Conservation (phyloP, 2,888 invertebrate genomes). For the Acleris laterana region DNA sequence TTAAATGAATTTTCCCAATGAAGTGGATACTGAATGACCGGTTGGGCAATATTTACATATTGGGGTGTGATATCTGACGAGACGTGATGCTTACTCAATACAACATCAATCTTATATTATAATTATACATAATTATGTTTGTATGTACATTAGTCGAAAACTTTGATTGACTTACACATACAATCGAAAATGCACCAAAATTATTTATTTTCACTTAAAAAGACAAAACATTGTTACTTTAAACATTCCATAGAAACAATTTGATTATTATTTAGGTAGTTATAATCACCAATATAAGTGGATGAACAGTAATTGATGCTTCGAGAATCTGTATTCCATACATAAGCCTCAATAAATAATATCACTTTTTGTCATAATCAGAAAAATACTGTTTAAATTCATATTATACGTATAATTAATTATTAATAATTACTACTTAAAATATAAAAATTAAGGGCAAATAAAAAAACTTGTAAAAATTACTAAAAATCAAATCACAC, state of each 20-base stretch:
- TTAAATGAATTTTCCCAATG: slow-evolving; percentile 74
- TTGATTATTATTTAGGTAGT: slow-evolving; percentile 26
- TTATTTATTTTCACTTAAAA: slow-evolving; percentile 52
- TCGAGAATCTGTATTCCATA: slow-evolving; percentile 44
- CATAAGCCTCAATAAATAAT: slow-evolving; percentile 72
- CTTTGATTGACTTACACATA: slow-evolving; percentile 46
- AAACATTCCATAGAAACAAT: slow-evolving; percentile 35
- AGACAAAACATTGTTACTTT: slow-evolving; percentile 40
- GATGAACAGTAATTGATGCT: slow-evolving; percentile 26
- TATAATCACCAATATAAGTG: slow-evolving; percentile 31
- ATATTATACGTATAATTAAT: slow-evolving; percentile 58
- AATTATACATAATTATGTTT: slow-evolving; percentile 45
- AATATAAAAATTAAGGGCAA: slow-evolving; percentile 54
- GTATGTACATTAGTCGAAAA: slow-evolving; percentile 65
- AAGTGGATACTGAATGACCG: slow-evolving; percentile 68
- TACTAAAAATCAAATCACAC: slow-evolving; percentile 71
- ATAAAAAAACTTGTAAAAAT: slow-evolving; percentile 41
- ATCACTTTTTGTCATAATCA: slow-evolving; percentile 61
- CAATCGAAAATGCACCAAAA: slow-evolving; percentile 64
- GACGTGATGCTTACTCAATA: slow-evolving; percentile 52
- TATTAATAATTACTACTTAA: slow-evolving; percentile 50
- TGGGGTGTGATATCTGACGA: slow-evolving; percentile 54
- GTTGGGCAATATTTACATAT: slow-evolving; percentile 71
- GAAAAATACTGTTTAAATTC: slow-evolving; percentile 67
- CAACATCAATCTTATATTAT: slow-evolving; percentile 55